Evolutionary conservation across 2,888 invertebrate species (phyloP).

Genomic region (Eupithecia dodoneata): DNA sequence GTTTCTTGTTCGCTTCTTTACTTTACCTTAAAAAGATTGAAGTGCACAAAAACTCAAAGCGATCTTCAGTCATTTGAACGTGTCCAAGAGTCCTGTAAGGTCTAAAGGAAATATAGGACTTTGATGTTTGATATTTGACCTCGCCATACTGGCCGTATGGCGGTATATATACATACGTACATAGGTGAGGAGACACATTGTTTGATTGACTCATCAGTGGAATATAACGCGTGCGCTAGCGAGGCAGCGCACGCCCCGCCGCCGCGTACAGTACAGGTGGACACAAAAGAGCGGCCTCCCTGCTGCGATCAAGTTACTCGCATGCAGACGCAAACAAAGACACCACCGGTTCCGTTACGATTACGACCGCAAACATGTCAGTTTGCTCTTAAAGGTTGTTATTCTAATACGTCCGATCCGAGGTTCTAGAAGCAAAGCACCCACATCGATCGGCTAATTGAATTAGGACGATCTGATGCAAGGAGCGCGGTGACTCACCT

Average conservation of each 20-base stretch:
- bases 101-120: no score
- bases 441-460: constrained; percentile 31
- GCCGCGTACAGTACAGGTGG: constrained; percentile 9
- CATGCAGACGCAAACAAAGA: constrained; percentile 36
- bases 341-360: constrained; percentile 39
- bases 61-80: no score
- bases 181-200: constrained; percentile 8
- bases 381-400: neutral
- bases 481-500: constrained; percentile 29
- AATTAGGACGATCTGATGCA: constrained; percentile 40
- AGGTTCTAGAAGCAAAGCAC: constrained; percentile 20
- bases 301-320: constrained; percentile 37
- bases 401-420: neutral
- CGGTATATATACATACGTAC: no score
- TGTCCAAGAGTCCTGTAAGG: no score
- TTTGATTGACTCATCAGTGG: constrained; percentile 22
- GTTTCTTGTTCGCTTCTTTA: no score
- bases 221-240: neutral
- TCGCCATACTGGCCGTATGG: no score
- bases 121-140: no score
- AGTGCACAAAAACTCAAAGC: no score
- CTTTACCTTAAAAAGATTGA: no score
- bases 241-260: neutral
- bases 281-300: constrained; percentile 37
- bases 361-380: constrained; percentile 33